These are phyloP conservation scores for Catonia carolina DNA, from an alignment of 2,888 invertebrate genomes.

Conservation along the genomic window DNA sequence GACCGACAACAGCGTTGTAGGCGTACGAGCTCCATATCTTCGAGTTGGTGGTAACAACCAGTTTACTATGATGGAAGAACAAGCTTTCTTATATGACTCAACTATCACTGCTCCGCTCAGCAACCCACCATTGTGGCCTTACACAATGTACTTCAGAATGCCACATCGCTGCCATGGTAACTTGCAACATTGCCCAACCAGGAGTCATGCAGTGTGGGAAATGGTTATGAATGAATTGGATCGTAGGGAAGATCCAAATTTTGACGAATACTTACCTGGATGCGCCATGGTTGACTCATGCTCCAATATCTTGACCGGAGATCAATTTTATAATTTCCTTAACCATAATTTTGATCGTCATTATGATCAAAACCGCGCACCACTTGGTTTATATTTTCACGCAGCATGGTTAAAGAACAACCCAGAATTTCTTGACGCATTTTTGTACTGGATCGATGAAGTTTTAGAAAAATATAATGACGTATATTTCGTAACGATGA, in stretches of 20 bases:
- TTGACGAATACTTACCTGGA: slow-evolving; percentile 82
- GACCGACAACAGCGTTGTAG: slow-evolving; percentile 85
- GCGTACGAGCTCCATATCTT: slow-evolving; percentile 82
- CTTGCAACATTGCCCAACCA: slow-evolving; percentile 82
- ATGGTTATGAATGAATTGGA: slow-evolving; percentile 94
- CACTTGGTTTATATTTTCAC: slow-evolving; percentile 85
- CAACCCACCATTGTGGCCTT: slow-evolving; percentile 93
- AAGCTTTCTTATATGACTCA: slow-evolving; percentile 91
- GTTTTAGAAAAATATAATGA: slow-evolving; percentile 76
- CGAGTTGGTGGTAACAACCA: slow-evolving; percentile 92
- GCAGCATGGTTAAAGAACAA: slow-evolving; percentile 91
- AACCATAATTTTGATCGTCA: slow-evolving; percentile 91
- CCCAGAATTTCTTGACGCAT: slow-evolving; percentile 85
- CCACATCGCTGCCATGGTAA: slow-evolving; percentile 91
- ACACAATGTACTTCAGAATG: slow-evolving; percentile 97
- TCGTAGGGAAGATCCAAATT: slow-evolving; percentile 81
- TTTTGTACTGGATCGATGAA: slow-evolving; percentile 91
- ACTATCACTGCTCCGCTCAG: slow-evolving; percentile 88
- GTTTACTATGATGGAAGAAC: slow-evolving; percentile 96
- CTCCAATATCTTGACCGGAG: slow-evolving; percentile 84
- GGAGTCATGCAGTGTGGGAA: slow-evolving; percentile 92
- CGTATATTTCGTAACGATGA: slow-evolving; percentile 92
- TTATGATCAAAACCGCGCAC: slow-evolving; percentile 84
- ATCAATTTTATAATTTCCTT: slow-evolving; percentile 90
- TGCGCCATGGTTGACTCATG: slow-evolving; percentile 95